These are phyloP conservation scores for Clarias platycephalus DNA, from an alignment of 2,797 vertebrate species.

Conservation along the genomic window DNA sequence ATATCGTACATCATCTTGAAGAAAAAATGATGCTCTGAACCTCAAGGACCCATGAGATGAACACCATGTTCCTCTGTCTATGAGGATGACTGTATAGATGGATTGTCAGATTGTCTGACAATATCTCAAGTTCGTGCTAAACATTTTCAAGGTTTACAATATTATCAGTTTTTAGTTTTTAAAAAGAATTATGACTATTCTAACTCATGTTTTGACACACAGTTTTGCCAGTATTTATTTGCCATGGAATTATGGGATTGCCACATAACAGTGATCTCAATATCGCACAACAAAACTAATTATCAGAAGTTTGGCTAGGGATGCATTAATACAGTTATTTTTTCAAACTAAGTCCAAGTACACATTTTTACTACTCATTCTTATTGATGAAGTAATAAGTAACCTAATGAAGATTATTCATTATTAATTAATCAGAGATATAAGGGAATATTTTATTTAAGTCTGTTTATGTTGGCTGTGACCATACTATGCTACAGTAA, in stretches of 20 bases:
- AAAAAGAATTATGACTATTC: not conserved
- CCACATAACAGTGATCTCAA: not conserved
- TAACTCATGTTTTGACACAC: not conserved
- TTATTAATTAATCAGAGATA: not conserved
- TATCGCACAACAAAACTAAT: not conserved
- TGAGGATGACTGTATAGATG: not conserved
- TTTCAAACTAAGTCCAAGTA: not conserved
- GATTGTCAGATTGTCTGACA: not conserved
- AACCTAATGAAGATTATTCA: not conserved
- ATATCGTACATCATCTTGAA: constrained; percentile 40
- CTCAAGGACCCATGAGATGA: not conserved
- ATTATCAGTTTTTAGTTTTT: not conserved
- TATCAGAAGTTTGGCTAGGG: not conserved
- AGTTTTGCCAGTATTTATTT: not conserved
- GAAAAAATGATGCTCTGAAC: constrained; percentile 6
- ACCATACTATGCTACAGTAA: too few relatives aligned
- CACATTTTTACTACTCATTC: not conserved
- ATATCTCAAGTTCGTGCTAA: not conserved
- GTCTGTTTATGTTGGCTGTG: not conserved
- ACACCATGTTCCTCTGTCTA: not conserved
- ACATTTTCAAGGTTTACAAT: not conserved
- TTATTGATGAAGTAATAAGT: not conserved
- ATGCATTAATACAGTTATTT: not conserved
- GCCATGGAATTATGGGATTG: not conserved
- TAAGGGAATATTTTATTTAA: not conserved